Base-by-base conservation (phyloP, 2,797 vertebrate species). In the Cynopterus sphinx region DNA sequence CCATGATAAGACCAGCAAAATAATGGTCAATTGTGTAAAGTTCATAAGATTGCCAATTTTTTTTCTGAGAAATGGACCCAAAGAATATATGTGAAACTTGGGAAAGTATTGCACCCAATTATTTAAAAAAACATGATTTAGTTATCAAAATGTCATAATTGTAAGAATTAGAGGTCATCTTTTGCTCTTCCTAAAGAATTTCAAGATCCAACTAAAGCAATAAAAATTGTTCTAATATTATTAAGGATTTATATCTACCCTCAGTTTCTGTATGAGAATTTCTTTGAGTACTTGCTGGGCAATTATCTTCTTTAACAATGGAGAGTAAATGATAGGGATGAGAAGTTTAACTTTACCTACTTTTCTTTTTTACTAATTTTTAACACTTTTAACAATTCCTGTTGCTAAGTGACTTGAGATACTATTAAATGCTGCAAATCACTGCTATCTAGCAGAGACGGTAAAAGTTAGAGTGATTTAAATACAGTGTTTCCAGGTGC, bases 231-330 rank as follows among this genome's bases (percentile, higher is more conserved):
- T 59, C 31, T 78, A 79, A 43, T 91, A 84, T 87, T 89, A 81
- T 87, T 71, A 81, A 21, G 36, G 79, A 94, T 86, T 97, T 94
- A 73, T n/a, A 96, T 41, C 63, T 93, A 67, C 65, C 70, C 71
- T 97, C 91, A 65, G 39, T 15, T 67, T 8, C 63, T 87, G 75
- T 68, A 59, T 75, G 31, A 94, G 53, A 79, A 79, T 91, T 95
- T 87, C 19, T 94, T 94, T 89, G 78, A 95, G 75, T 84, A 92
- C 41, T 71, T 91, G 41, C 61, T 87, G 61, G 95, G 74, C 36
- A 96, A 73, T 96, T 95, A 89, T 70, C 70, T 87, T 82, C 93
- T 87, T 95, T 89, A 95, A 70, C 83, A 84, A 31, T 87, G 28
- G 81, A 87, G 67, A 87, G 53, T 24, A 89, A 92, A 87, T 91